Percentiles rank a stretch among this genome's conserved stretches.
Conservation (phyloP, 2,888 invertebrate species). For the Halictus ligatus region DNA sequence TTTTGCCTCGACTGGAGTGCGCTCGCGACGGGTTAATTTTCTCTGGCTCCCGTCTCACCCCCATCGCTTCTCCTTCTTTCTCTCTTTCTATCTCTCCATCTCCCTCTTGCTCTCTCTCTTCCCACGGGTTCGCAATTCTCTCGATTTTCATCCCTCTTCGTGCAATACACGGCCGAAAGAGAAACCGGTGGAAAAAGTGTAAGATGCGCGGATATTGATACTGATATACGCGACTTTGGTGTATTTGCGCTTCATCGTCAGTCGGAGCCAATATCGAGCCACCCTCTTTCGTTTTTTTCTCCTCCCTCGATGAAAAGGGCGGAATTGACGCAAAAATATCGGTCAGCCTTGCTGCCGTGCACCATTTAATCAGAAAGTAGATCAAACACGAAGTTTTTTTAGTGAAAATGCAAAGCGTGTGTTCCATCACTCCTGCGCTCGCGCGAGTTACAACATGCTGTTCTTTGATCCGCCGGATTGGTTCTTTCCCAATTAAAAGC, state of each 20-base stretch:
- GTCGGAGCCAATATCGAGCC: constrained; percentile 13
- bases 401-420: background rate
- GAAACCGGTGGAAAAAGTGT: constrained; percentile 20
- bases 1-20: constrained; percentile 63
- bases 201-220: constrained; percentile 26
- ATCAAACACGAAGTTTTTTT: background rate
- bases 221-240: background rate
- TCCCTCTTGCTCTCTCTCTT: background rate
- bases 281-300: background rate
- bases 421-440: background rate
- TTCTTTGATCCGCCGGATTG: background rate
- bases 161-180: background rate
- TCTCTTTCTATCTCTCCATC: constrained; percentile 51
- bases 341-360: background rate
- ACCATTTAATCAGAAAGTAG: background rate
- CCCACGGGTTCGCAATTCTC: constrained; percentile 21
- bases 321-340: constrained; percentile 8
- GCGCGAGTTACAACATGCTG: background rate
- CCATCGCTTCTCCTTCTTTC: background rate
- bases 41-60: constrained; percentile 33
- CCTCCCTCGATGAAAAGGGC: background rate
- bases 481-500: background rate
- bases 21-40: constrained; percentile 73
- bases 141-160: constrained; percentile 17
- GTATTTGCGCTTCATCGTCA: constrained; percentile 23